These are phyloP conservation scores for Meliscaeva auricollis DNA, from an alignment of 2,888 invertebrate genomes.

Conservation along the genomic window DNA sequence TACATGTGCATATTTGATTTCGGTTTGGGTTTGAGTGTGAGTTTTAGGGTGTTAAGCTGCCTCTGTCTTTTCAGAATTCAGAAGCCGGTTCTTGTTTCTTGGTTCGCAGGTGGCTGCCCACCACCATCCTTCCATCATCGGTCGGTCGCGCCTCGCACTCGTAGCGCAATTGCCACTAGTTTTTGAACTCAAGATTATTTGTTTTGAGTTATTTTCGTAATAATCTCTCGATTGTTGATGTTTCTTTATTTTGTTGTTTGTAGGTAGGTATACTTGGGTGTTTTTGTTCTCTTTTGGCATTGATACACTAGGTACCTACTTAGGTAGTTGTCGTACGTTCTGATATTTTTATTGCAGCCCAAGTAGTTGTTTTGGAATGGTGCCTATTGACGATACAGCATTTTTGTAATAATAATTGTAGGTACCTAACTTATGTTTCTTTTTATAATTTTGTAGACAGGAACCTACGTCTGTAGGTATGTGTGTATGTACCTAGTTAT, in stretches of 20 bases:
- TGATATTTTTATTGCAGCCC: too few species aligned
- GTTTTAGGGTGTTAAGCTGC: constrained; percentile 64
- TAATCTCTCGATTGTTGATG: constrained; percentile 65
- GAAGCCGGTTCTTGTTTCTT: constrained; percentile 74
- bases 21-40: constrained; percentile 33
- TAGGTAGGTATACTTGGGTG: not conserved
- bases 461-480: not conserved
- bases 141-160: constrained; percentile 45
- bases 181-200: constrained; percentile 65
- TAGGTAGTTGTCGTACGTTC: not conserved
- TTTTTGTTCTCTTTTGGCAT: constrained; percentile 6
- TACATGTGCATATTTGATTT: not conserved
- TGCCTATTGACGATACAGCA: not conserved
- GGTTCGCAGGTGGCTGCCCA: constrained; percentile 72
- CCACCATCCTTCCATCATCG: constrained; percentile 28
- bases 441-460: not conserved
- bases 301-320: not conserved
- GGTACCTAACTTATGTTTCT: too few species aligned
- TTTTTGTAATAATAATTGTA: too few species aligned
- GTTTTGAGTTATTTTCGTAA: constrained; percentile 71
- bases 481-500: too few species aligned
- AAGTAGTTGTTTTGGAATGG: not conserved
- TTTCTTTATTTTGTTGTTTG: constrained; percentile 45
- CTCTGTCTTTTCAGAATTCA: constrained; percentile 48
- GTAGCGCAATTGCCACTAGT: constrained; percentile 59